phyloP scores from a whole-genome alignment of 2,888 invertebrate species.

The Perizoma flavofasciatum region DNA sequence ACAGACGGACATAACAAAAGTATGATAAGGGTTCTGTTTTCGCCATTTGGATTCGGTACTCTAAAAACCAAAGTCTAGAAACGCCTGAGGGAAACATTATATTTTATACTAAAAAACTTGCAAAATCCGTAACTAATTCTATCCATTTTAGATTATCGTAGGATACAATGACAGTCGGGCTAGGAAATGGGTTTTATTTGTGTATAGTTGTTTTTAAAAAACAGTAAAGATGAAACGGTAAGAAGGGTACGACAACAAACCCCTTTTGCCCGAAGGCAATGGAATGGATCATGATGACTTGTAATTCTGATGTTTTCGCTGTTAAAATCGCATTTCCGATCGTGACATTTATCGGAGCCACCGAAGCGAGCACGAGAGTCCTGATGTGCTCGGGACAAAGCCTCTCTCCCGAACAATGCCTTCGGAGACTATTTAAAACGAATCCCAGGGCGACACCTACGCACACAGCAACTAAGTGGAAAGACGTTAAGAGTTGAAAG shows the following conservation, averaged over 20 bases:
- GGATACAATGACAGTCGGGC: slow-evolving; percentile 37
- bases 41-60: no score
- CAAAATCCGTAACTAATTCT: slow-evolving; percentile 4
- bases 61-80: no score
- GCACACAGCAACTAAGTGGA: slow-evolving; percentile 48
- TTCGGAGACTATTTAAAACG: slow-evolving; percentile 73
- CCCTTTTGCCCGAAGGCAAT: slow-evolving; percentile 77
- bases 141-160: slow-evolving; percentile 1
- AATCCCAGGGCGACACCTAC: slow-evolving; percentile 73
- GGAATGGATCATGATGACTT: slow-evolving; percentile 76
- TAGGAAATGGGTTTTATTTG: slow-evolving; percentile 50
- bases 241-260: slow-evolving; percentile 68
- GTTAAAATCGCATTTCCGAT: slow-evolving; percentile 82
- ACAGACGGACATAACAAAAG: no score
- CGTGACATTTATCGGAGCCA: slow-evolving; percentile 69
- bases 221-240: slow-evolving; percentile 66
- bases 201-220: slow-evolving; percentile 63
- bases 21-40: no score
- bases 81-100: no score
- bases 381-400: slow-evolving; percentile 66
- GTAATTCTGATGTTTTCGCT: slow-evolving; percentile 81
- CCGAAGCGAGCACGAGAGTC: slow-evolving; percentile 70
- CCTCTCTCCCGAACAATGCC: slow-evolving; percentile 66
- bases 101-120: not conserved
- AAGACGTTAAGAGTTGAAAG: slow-evolving; percentile 45